These are phyloP conservation scores for Mirounga angustirostris DNA, from an alignment of 2,113 vertebrate species.

Conservation along the genomic window DNA sequence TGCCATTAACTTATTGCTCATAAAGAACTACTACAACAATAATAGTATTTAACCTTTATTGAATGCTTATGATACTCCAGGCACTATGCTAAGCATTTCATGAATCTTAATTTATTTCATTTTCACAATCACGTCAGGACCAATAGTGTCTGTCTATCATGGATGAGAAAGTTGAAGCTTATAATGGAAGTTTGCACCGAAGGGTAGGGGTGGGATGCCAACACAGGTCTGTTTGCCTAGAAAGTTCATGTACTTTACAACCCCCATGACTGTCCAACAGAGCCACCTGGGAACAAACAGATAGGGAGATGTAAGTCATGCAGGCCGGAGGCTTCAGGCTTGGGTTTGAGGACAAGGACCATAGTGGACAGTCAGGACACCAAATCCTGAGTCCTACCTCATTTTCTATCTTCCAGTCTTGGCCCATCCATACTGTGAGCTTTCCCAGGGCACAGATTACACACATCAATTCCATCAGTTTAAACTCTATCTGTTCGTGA, in stretches of 20 bases:
- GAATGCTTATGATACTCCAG: background rate
- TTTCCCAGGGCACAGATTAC: background rate
- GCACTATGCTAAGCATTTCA: background rate
- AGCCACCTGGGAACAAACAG: background rate
- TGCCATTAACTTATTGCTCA: background rate
- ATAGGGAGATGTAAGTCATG: background rate
- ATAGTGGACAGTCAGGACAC: background rate
- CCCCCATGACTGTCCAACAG: background rate
- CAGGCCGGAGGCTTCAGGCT: background rate
- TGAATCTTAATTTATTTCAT: background rate
- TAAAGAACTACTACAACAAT: background rate
- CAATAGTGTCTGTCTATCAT: background rate
- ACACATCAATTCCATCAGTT: background rate
- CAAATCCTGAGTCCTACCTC: background rate
- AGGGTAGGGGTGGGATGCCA: background rate
- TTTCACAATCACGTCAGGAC: background rate
- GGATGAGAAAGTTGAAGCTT: background rate
- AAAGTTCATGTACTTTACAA: background rate
- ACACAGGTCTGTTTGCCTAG: background rate
- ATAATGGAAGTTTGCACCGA: background rate
- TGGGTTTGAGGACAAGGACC: background rate
- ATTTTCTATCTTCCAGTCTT: background rate
- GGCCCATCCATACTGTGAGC: background rate
- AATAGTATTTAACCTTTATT: background rate
- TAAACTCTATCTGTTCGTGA: background rate